Percentiles rank a stretch among this genome's conserved stretches.
phyloP scores from a whole-genome alignment of 2,797 vertebrate genomes.

The Malurus leucopterus region DNA sequence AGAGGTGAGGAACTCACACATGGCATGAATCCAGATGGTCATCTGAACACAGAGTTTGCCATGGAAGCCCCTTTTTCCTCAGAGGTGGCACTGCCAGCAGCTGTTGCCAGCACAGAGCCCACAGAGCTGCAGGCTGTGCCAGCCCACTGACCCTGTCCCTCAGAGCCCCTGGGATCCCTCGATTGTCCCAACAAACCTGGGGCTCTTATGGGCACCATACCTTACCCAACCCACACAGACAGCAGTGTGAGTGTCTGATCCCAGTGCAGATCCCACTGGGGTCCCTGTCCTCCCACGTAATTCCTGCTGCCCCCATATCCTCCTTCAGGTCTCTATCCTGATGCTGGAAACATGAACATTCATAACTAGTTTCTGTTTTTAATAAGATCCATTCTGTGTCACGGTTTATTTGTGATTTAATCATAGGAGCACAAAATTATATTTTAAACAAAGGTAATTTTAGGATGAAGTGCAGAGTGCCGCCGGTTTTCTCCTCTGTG shows the following conservation, averaged over 20 bases:
- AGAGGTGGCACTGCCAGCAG: not conserved
- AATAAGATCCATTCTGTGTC: not conserved
- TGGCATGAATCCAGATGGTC: rapidly evolving
- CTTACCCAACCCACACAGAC: not conserved
- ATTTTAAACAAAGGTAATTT: constrained; percentile 5
- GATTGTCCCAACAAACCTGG: rapidly evolving
- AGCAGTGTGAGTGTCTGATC: not conserved
- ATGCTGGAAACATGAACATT: not conserved
- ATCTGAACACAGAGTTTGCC: not conserved
- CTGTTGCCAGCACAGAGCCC: not conserved
- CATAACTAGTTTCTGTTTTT: not conserved
- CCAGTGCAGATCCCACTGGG: not conserved
- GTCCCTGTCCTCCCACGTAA: not conserved
- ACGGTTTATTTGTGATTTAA: not conserved
- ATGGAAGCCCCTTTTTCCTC: not conserved
- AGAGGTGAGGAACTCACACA: not conserved
- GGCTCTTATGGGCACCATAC: rapidly evolving
- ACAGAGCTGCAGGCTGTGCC: not conserved
- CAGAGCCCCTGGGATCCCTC: not conserved
- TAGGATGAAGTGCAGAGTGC: not conserved
- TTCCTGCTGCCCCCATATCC: rapidly evolving
- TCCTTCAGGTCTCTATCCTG: not conserved
- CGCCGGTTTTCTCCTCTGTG: not conserved
- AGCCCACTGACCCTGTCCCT: not conserved
- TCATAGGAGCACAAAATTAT: not conserved